Base-by-base conservation (phyloP, 2,113 vertebrate genomes). In the Hystrix brachyura region DNA sequence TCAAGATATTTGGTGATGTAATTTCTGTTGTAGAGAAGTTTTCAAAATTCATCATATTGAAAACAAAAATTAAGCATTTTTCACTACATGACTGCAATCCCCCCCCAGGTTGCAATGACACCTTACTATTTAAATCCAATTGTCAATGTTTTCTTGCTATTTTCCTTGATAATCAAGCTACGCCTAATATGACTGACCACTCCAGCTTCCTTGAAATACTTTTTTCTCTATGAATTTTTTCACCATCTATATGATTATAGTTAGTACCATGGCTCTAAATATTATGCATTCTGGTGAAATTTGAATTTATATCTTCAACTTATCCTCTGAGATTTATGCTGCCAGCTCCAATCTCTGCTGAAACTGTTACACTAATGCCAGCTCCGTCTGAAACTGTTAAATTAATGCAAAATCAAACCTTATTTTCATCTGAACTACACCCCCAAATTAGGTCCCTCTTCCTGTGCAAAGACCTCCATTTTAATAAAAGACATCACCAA, bases 1-100 rank as follows among this genome's bases (percentile, higher is more conserved):
- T 95, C 46, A 93, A 90, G 65, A 51, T 43, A 95, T 67, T 92
- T 83, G 6, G 11, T 60, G 10, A 59, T 1, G 7, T 57, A 43
- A 46, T 38, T 90, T 65, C 76, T 51, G 18, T 64, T 67, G 1
- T 29, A 82, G 34, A 94, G 17, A 86, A 82, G 19, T 38, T 79
- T 62, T 29, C 0, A 96, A 57, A 83, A 65, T 88, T 72, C 19
- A 76, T 82, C 32, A 48, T 27, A 72, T 60, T 79, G 7, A 79
- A 43, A 90, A 87, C 65, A 78, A 53, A 87, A 87, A 92, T 60
- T 86, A 83, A 87, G 21, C 13, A 79, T 92, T 92, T 95, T 17
- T 82, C 7, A 65, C 9, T 19, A 6, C 1, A 12, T 74, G 10
- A 38, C 62, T 67, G 19, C 12, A 69, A 21, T 6, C 5, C 5